Evolutionary conservation across 1,140 invertebrate genomes (phyloP).

Genomic region (Bombus haemorrhoidalis): DNA sequence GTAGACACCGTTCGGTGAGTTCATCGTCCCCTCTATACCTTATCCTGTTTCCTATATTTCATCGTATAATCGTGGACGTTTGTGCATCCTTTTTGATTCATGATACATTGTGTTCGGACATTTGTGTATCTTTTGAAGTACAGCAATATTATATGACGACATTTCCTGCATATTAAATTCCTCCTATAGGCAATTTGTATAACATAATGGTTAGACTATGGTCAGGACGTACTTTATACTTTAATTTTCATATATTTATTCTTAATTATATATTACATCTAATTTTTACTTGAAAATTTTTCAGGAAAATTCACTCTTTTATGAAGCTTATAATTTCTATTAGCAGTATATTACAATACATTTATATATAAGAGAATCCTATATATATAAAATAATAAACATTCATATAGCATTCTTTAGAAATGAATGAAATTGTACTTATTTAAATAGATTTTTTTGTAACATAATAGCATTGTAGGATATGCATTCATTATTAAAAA

Average conservation of each 20-base stretch:
- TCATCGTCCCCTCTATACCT: constrained; percentile 69
- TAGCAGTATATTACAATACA: neutral
- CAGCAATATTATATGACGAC: constrained; percentile 24
- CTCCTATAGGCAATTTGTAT: constrained; percentile 6
- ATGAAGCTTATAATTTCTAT: neutral
- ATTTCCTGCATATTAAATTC: constrained; percentile 24
- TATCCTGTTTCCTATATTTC: constrained; percentile 57
- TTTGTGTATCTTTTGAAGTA: constrained; percentile 49
- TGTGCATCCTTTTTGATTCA: constrained; percentile 55
- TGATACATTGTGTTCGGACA: constrained; percentile 53
- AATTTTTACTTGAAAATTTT: constrained; percentile 27
- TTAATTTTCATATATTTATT: constrained; percentile 9
- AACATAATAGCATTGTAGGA: neutral
- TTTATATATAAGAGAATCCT: neutral
- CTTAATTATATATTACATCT: constrained; percentile 1
- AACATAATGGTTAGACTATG: neutral
- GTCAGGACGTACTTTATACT: neutral
- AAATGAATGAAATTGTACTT: constrained; percentile 1
- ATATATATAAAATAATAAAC: neutral
- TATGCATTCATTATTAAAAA: constrained; percentile 2
- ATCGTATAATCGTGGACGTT: constrained; percentile 54
- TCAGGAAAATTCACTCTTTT: constrained; percentile 1
- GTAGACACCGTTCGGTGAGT: constrained; percentile 90
- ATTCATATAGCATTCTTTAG: neutral
- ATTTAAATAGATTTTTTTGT: neutral